Conservation (phyloP, 2,113 vertebrate species). For the Indicator indicator region DNA sequence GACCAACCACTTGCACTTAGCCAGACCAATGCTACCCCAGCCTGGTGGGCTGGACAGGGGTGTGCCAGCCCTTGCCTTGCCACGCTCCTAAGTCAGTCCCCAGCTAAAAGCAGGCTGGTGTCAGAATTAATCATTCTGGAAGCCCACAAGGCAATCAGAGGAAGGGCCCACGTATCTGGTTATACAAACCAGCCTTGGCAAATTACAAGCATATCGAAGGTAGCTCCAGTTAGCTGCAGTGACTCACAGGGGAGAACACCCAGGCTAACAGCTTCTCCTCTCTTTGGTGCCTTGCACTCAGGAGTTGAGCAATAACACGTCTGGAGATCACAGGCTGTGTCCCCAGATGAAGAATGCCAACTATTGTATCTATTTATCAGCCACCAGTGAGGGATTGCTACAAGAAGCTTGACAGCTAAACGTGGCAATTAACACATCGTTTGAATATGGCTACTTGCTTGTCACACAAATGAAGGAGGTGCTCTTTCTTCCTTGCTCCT, state of each 20-base stretch:
- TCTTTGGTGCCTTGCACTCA: background rate
- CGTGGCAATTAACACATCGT: background rate
- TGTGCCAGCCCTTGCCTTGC: accelerated
- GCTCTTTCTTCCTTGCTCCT: background rate
- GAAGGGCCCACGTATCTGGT: constrained; percentile 2
- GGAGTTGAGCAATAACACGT: background rate
- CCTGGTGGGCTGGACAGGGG: accelerated
- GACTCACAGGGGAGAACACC: background rate
- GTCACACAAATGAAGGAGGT: background rate
- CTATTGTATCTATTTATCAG: background rate
- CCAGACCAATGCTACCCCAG: background rate
- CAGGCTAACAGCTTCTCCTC: background rate
- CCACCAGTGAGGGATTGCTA: background rate
- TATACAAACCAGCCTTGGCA: constrained; percentile 8
- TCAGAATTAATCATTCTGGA: background rate
- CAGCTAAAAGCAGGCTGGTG: background rate
- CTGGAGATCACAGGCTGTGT: background rate
- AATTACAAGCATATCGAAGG: background rate
- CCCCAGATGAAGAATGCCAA: background rate
- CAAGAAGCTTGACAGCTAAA: background rate
- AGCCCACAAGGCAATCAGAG: constrained; percentile 11
- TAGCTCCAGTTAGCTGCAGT: background rate
- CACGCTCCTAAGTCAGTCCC: accelerated
- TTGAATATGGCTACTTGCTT: background rate
- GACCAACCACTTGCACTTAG: background rate